Evolutionary conservation across 2,888 invertebrate species (phyloP).

Genomic region (Melieria crassipennis): DNA sequence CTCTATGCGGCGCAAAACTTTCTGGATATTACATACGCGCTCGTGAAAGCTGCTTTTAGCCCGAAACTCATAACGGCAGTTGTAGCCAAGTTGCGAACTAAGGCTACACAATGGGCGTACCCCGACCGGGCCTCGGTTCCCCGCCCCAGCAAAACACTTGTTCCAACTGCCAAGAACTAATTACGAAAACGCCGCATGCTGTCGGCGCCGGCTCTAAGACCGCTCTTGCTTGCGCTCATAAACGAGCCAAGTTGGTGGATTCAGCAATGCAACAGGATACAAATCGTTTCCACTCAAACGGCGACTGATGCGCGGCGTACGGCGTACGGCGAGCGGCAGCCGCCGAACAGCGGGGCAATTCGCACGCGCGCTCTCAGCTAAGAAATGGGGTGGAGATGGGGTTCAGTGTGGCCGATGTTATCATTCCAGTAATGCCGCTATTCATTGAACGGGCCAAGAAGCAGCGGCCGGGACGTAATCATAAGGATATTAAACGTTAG

Average conservation of each 20-base stretch:
- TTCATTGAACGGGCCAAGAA: too few relatives aligned
- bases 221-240: background rate
- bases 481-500: too few relatives aligned
- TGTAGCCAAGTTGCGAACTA: background rate
- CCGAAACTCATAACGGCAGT: conserved; percentile 25
- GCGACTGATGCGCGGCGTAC: conserved; percentile 8
- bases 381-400: too few relatives aligned
- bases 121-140: background rate
- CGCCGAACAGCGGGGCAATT: background rate
- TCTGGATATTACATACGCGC: conserved; percentile 22
- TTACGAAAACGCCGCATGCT: conserved; percentile 26
- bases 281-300: conserved; percentile 17
- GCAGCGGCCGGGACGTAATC: too few relatives aligned
- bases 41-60: conserved; percentile 23
- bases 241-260: background rate
- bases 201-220: background rate
- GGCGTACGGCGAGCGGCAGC: background rate
- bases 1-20: conserved; percentile 11
- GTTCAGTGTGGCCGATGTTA: too few relatives aligned
- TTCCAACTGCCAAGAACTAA: conserved; percentile 31
- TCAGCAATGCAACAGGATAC: conserved; percentile 15
- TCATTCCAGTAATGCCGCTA: too few relatives aligned
- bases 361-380: background rate
- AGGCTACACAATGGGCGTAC: background rate
- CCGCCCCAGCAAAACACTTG: conserved; percentile 23